Percentiles rank a stretch among this genome's conserved stretches.
Evolutionary conservation across 2,113 vertebrate species (phyloP).

Genomic region (Alligator sinensis): DNA sequence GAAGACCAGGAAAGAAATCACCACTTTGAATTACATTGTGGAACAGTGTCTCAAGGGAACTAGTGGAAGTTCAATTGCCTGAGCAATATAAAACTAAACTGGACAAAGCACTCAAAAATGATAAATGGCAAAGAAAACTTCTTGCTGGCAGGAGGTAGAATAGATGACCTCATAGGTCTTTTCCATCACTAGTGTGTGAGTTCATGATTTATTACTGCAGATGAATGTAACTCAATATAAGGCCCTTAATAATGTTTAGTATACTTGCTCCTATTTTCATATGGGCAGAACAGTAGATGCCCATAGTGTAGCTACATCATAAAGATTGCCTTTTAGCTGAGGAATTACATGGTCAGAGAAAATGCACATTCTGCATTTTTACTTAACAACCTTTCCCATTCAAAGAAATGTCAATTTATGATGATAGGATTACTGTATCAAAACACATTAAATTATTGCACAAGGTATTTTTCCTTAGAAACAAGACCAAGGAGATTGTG

Average conservation of each 20-base stretch:
- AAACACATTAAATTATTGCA: background rate
- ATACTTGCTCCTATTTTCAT: conserved; percentile 12
- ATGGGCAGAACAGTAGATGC: background rate
- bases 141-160: conserved; percentile 38
- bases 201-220: conserved; percentile 34
- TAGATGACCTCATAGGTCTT: conserved; percentile 52
- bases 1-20: background rate
- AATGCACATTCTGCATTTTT: background rate
- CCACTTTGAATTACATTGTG: background rate
- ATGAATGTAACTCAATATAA: conserved; percentile 14
- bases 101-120: conserved; percentile 37
- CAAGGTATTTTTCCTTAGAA: background rate
- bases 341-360: background rate
- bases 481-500: background rate
- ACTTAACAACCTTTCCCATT: background rate
- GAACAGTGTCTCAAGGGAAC: conserved; percentile 37
- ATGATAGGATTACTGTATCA: background rate
- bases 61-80: conserved; percentile 33
- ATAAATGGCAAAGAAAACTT: conserved; percentile 42
- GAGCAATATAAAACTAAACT: conserved; percentile 63
- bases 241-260: conserved; percentile 9
- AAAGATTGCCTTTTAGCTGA: background rate
- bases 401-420: background rate
- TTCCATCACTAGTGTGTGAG: conserved; percentile 3
- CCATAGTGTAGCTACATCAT: background rate